Conservation (phyloP, 2,797 vertebrate genomes). For the Crenuchus spilurus region DNA sequence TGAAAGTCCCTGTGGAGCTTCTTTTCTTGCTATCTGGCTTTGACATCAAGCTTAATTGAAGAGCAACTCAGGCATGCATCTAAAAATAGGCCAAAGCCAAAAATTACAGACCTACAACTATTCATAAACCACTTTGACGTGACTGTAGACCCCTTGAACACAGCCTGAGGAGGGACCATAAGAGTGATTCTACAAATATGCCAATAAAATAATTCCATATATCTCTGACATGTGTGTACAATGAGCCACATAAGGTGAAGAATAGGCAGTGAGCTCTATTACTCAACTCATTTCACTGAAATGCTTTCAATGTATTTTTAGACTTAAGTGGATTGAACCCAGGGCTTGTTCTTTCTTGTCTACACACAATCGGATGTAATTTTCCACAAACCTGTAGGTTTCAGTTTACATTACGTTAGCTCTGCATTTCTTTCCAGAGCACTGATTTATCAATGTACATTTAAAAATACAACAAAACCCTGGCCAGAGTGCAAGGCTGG, state of each 20-base stretch:
- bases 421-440: not conserved
- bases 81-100: slow-evolving; percentile 60
- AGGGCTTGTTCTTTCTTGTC: slow-evolving; percentile 37
- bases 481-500: not conserved
- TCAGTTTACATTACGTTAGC: not conserved
- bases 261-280: slow-evolving; percentile 3
- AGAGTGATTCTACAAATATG: not conserved
- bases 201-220: not conserved
- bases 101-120: not conserved
- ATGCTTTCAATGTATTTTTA: slow-evolving; percentile 33
- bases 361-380: slow-evolving; percentile 34
- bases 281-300: slow-evolving; percentile 12
- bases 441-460: not conserved
- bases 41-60: slow-evolving; percentile 46
- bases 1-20: slow-evolving; percentile 43
- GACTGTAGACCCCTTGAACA: not conserved
- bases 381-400: slow-evolving; percentile 29
- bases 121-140: not conserved
- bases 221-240: not conserved
- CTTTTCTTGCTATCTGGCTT: slow-evolving; percentile 52
- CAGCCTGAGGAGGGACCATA: not conserved
- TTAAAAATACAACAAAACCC: not conserved
- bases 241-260: not conserved
- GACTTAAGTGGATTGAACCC: slow-evolving; percentile 34
- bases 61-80: slow-evolving; percentile 43